Evolutionary conservation across 1,140 invertebrate genomes (phyloP).

Genomic region (Drosophila nannoptera): DNA sequence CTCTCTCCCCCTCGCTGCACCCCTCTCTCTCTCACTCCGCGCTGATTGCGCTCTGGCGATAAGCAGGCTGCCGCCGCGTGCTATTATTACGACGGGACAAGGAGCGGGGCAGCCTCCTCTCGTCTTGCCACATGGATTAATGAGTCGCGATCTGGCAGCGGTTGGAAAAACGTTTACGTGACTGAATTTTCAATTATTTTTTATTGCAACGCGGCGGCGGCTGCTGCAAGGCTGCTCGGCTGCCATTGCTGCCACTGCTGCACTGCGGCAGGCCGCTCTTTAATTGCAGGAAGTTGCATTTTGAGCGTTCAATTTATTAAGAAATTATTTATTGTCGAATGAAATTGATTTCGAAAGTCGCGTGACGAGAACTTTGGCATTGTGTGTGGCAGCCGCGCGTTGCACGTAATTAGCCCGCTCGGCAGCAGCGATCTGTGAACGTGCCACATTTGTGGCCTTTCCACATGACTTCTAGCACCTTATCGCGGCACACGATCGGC

Average conservation of each 20-base stretch:
- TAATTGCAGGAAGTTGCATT: slow-evolving; percentile 74
- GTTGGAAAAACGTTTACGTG: slow-evolving; percentile 71
- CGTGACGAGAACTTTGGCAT: slow-evolving; percentile 55
- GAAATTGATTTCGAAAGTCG: slow-evolving; percentile 73
- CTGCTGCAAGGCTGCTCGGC: neutral
- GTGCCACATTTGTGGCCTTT: slow-evolving; percentile 38
- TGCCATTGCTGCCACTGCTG: slow-evolving; percentile 4
- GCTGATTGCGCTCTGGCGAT: slow-evolving; percentile 57
- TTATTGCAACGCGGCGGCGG: slow-evolving; percentile 51
- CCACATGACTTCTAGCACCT: slow-evolving; percentile 66
- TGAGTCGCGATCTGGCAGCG: slow-evolving; percentile 69
- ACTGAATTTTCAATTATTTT: slow-evolving; percentile 76
- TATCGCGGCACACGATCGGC: slow-evolving; percentile 15
- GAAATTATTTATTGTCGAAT: slow-evolving; percentile 70
- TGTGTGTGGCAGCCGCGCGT: slow-evolving; percentile 52
- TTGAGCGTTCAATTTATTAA: slow-evolving; percentile 73
- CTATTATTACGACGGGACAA: slow-evolving; percentile 45
- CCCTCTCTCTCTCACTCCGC: slow-evolving; percentile 1
- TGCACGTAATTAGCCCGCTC: slow-evolving; percentile 47
- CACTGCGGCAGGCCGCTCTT: slow-evolving; percentile 32
- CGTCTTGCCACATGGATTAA: slow-evolving; percentile 54
- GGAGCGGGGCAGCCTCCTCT: slow-evolving; percentile 6
- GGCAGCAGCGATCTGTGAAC: slow-evolving; percentile 12
- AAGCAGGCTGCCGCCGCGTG: slow-evolving; percentile 43
- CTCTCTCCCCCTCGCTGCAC: slow-evolving; percentile 9